These are phyloP conservation scores for Altica lythri DNA, from an alignment of 2,888 invertebrate species.

Conservation along the genomic window DNA sequence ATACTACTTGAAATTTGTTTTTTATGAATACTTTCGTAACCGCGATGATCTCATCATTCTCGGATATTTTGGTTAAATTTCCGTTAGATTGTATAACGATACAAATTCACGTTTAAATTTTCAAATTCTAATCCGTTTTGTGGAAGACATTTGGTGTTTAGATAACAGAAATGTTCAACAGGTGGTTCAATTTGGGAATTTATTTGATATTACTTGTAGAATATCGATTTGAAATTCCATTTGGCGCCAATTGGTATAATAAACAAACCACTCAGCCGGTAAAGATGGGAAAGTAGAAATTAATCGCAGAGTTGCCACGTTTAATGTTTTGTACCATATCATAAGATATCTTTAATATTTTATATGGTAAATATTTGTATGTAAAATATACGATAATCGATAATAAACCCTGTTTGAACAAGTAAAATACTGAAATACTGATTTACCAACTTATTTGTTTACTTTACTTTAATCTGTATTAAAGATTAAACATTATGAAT, in stretches of 20 bases:
- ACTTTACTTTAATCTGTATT: too few species aligned
- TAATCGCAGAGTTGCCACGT: constrained; percentile 21
- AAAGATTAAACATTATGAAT: too few species aligned
- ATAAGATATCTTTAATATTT: too few species aligned
- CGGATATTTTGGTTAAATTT: constrained; percentile 17
- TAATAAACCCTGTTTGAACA: too few species aligned
- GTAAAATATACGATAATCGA: too few species aligned
- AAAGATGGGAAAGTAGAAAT: constrained; percentile 7
- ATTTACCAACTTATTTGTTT: too few species aligned
- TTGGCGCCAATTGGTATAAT: constrained; percentile 24
- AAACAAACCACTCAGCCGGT: constrained; percentile 21
- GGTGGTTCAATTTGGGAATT: constrained; percentile 16
- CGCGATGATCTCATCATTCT: constrained; percentile 25
- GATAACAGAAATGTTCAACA: constrained; percentile 4
- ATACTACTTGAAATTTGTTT: constrained; percentile 1
- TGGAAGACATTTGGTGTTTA: not conserved
- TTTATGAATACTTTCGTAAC: constrained; percentile 20
- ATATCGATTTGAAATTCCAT: constrained; percentile 17
- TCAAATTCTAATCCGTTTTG: constrained; percentile 7
- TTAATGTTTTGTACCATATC: not conserved
- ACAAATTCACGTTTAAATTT: constrained; percentile 21
- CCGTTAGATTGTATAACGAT: constrained; percentile 14
- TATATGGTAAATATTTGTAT: too few species aligned
- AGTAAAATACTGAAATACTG: too few species aligned
- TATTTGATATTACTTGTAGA: not conserved